Evolutionary conservation across 2,113 vertebrate species (phyloP), one percentile per base, ranked within the genome.

Genomic region (Gymnorhina tibicen): DNA sequence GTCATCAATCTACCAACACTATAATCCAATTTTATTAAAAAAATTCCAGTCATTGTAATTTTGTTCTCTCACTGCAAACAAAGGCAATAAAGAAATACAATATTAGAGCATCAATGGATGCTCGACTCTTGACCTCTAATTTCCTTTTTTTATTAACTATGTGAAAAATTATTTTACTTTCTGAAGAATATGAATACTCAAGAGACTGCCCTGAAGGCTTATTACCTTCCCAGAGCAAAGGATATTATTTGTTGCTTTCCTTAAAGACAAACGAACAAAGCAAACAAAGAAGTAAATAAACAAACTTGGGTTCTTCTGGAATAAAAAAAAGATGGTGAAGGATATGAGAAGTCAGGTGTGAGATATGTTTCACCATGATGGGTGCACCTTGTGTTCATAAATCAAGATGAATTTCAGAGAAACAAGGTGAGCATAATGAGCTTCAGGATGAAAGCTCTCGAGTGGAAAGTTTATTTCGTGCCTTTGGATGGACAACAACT

Each of bases 351-450:
- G 19, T 32, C 13, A 35, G 19, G 14, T 58, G 16, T 41, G 33
- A 53, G 20, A n/a, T 13, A 28, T n/a, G 7, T 80, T 62, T 24
- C 37, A 32, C 5, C 9, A 10, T 14, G 21, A 16, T 17, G 16
- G 15, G 4, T 47, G 41, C n/a, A 58, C 13, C 7, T 41, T 44
- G 5, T 26, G 20, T 5, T 58, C 70, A 62, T 26, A 46, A 91
- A 79, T n/a, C 44, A 50, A 85, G 39, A 67, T 7, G 3, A 16
- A 13, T 75, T 88, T 70, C 39, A 32, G 22, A 19, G 47, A 47
- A 74, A 67, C 3, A 18, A 24, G 2, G 5, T 30, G 20, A 87
- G 8, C 8, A 6, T 27, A 35, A 7, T 0, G 0, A 69, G 3
- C 8, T 56, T 52, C 69, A 50, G 41, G 32, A 73, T 81, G 10